Evolutionary conservation across 2,113 vertebrate species (phyloP).

Genomic region (Euleptes europaea): DNA sequence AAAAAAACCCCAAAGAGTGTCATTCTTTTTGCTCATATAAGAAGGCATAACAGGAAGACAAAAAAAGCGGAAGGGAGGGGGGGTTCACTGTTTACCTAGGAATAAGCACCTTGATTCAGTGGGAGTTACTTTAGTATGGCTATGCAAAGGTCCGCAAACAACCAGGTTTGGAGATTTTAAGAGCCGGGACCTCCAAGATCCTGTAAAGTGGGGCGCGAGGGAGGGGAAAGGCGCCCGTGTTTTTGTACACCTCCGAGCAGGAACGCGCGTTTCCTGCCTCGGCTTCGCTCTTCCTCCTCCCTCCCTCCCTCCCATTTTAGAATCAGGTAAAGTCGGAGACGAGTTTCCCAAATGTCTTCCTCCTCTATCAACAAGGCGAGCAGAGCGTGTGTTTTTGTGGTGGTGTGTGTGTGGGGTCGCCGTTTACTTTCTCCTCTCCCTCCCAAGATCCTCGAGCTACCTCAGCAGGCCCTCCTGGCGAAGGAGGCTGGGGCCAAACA

Average conservation of each 20-base stretch:
- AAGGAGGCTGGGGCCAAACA: too few relatives aligned
- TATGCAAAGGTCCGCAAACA: not conserved
- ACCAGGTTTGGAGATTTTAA: too few relatives aligned
- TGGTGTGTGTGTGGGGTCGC: too few relatives aligned
- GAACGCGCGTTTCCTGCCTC: not conserved
- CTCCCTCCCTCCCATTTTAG: not conserved
- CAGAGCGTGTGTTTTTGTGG: too few relatives aligned
- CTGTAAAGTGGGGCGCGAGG: not conserved
- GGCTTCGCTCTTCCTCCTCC: not conserved
- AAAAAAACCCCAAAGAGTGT: not conserved
- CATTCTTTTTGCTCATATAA: not conserved
- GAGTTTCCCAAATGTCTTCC: not conserved
- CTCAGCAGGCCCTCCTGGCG: not conserved
- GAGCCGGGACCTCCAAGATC: not conserved
- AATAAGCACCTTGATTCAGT: not conserved
- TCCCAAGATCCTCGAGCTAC: fast-evolving
- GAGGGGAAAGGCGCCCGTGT: not conserved
- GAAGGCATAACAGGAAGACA: not conserved
- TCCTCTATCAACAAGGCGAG: too few relatives aligned
- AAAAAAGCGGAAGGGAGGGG: not conserved
- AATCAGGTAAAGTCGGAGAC: not conserved
- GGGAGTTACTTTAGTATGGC: not conserved
- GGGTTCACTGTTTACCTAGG: not conserved
- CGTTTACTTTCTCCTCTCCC: fast-evolving
- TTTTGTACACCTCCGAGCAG: fast-evolving